These are phyloP conservation scores for Ditula angustiorana DNA, from an alignment of 2,888 invertebrate genomes.

Conservation along the genomic window DNA sequence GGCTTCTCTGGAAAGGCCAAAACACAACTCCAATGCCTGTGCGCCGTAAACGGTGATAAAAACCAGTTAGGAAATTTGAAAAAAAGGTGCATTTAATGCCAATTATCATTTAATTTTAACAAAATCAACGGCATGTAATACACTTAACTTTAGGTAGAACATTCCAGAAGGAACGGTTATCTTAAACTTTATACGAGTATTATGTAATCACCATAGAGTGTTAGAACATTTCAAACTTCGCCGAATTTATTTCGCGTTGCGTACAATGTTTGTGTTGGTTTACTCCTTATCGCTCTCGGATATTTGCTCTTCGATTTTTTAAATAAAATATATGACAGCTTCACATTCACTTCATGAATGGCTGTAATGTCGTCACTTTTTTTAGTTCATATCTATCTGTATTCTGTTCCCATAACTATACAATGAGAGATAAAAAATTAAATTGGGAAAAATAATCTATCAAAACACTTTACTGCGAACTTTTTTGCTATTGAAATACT, in stretches of 20 bases:
- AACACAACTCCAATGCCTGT: too few relatives aligned
- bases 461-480: neutral
- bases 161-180: slow-evolving; percentile 49
- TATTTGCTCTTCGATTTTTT: neutral
- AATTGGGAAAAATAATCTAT: too few relatives aligned
- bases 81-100: too few relatives aligned
- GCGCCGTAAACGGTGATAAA: too few relatives aligned
- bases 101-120: neutral
- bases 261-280: slow-evolving; percentile 38
- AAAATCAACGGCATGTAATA: slow-evolving; percentile 1
- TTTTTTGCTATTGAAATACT: neutral
- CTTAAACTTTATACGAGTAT: slow-evolving; percentile 56
- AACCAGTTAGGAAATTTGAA: too few relatives aligned
- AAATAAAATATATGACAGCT: too few relatives aligned
- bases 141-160: slow-evolving; percentile 12
- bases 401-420: too few relatives aligned
- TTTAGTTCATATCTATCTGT: too few relatives aligned
- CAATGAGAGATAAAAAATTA: too few relatives aligned
- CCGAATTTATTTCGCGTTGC: slow-evolving; percentile 57
- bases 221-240: slow-evolving; percentile 56
- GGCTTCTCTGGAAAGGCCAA: too few relatives aligned
- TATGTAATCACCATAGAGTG: slow-evolving; percentile 59
- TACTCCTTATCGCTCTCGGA: neutral
- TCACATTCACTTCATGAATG: too few relatives aligned
- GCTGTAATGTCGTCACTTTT: too few relatives aligned